These are phyloP conservation scores for Siniperca knerii DNA, from an alignment of 2,113 vertebrate species.

Conservation along the genomic window DNA sequence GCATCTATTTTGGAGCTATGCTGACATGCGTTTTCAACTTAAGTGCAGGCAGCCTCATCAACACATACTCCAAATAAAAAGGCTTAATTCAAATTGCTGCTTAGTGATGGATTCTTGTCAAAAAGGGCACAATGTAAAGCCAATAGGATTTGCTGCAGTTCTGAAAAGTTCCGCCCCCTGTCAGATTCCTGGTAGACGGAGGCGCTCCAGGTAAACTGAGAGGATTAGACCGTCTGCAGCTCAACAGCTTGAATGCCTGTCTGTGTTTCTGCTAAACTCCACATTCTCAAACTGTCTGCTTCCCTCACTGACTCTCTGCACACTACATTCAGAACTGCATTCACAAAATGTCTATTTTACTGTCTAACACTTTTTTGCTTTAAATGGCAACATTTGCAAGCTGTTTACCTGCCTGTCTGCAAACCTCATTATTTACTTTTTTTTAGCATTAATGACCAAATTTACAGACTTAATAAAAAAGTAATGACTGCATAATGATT, in stretches of 20 bases:
- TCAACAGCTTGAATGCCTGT: slow-evolving; percentile 21
- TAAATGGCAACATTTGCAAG: background rate
- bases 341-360: background rate
- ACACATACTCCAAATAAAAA: background rate
- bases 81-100: background rate
- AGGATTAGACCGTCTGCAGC: slow-evolving; percentile 46
- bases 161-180: slow-evolving; percentile 11
- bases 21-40: no score
- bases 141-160: slow-evolving; percentile 21
- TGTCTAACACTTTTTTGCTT: background rate
- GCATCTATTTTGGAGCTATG: no score
- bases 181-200: slow-evolving; percentile 27
- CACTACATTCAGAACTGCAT: background rate
- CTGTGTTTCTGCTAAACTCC: slow-evolving; percentile 21
- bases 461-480: background rate
- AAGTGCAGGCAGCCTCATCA: no score
- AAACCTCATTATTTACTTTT: background rate
- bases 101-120: background rate
- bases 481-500: background rate
- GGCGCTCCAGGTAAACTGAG: slow-evolving; percentile 41
- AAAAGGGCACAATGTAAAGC: background rate
- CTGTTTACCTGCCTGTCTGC: background rate
- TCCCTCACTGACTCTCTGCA: background rate
- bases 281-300: background rate
- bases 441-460: background rate